phyloP scores from a whole-genome alignment of 1,140 invertebrate genomes.

The Trichonephila clavipes region DNA sequence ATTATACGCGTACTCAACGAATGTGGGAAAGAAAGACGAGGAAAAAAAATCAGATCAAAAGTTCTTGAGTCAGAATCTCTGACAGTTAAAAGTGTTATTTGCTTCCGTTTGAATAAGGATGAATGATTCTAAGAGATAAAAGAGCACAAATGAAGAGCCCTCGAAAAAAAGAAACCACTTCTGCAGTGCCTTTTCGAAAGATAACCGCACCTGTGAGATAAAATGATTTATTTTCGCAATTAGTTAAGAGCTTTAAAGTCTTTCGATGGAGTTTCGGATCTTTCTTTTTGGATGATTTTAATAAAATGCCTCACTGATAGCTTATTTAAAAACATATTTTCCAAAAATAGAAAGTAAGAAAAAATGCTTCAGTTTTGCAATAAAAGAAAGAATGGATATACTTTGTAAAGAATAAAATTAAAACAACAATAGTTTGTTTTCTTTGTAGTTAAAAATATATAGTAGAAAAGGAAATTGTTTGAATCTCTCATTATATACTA shows the following conservation, averaged over 20 bases:
- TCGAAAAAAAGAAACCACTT: not conserved
- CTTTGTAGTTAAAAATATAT: too few relatives aligned
- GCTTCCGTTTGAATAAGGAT: constrained; percentile 15
- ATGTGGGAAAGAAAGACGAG: not conserved
- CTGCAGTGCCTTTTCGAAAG: not conserved
- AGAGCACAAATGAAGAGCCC: constrained; percentile 9
- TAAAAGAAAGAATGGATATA: too few relatives aligned
- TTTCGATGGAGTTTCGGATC: not conserved
- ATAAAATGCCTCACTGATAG: too few relatives aligned
- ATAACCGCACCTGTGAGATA: constrained; percentile 15
- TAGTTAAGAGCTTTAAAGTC: not conserved
- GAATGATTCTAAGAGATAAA: not conserved
- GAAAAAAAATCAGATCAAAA: not conserved
- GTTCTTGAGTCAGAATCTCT: not conserved
- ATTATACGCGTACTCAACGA: not conserved
- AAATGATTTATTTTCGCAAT: constrained; percentile 4
- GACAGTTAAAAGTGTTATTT: constrained; percentile 27
- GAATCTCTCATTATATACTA: too few relatives aligned
- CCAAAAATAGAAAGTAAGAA: too few relatives aligned
- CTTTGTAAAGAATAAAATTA: too few relatives aligned
- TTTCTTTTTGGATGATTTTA: too few relatives aligned
- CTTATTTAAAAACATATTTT: too few relatives aligned
- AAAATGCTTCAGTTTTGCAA: too few relatives aligned
- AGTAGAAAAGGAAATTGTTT: too few relatives aligned
- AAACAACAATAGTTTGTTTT: too few relatives aligned